phyloP scores from a whole-genome alignment of 2,113 vertebrate genomes.

The Colossoma macropomum region DNA sequence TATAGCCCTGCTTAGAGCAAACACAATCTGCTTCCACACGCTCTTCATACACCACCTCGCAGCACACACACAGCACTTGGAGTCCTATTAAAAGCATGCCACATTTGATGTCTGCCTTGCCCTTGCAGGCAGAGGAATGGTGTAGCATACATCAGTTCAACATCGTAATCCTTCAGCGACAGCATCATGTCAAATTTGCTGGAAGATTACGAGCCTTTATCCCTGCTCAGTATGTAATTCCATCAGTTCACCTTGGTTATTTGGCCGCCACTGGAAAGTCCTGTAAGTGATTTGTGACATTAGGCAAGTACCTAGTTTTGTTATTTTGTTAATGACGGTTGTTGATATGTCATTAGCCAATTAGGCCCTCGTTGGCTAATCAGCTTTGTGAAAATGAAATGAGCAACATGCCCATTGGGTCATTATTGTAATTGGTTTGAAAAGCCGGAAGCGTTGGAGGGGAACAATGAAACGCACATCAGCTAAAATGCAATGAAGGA shows the following conservation, averaged over 20 bases:
- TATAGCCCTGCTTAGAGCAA: constrained; percentile 34
- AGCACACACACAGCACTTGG: background rate
- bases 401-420: constrained; percentile 65
- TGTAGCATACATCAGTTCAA: background rate
- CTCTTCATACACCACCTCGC: constrained; percentile 8
- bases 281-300: constrained; percentile 2
- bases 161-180: constrained; percentile 9
- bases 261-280: constrained; percentile 12
- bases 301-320: background rate
- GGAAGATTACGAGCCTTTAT: constrained; percentile 20
- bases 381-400: constrained; percentile 67
- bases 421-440: constrained; percentile 70
- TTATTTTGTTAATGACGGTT: constrained; percentile 50
- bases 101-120: constrained; percentile 24
- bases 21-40: constrained; percentile 24
- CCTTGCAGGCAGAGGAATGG: constrained; percentile 24
- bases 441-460: constrained; percentile 54
- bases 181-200: constrained; percentile 12
- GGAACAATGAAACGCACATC: constrained; percentile 27
- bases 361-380: constrained; percentile 65
- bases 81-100: constrained; percentile 24
- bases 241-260: constrained; percentile 3
- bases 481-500: constrained; percentile 51
- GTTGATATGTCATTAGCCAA: constrained; percentile 68
- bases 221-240: constrained; percentile 12